phyloP scores from a whole-genome alignment of 2,888 invertebrate genomes.

The Cheilosia impressa region DNA sequence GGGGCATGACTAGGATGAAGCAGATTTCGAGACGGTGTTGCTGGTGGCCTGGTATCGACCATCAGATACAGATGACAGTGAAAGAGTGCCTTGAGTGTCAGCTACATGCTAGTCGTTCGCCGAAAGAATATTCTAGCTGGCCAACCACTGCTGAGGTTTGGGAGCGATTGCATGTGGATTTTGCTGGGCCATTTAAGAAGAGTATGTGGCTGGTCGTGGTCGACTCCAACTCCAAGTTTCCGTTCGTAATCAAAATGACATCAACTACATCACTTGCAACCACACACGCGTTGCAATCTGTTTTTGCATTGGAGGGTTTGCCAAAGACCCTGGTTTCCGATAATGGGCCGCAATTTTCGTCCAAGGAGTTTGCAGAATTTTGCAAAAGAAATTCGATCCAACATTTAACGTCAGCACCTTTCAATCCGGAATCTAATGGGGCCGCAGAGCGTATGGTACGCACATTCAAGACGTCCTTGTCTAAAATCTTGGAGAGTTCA shows the following conservation, averaged over 20 bases:
- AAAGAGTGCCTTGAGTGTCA: not conserved
- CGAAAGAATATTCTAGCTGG: conserved; percentile 29
- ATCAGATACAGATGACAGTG: conserved; percentile 14
- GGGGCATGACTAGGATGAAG: conserved; percentile 24
- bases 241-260: too few relatives aligned
- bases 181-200: conserved; percentile 34
- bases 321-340: not conserved
- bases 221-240: too few relatives aligned
- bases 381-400: not conserved
- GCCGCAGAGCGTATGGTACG: too few relatives aligned
- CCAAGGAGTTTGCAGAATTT: conserved; percentile 21
- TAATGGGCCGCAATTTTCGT: conserved; percentile 11
- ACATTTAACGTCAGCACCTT: too few relatives aligned
- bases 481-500: not conserved
- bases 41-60: too few relatives aligned
- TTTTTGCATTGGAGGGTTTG: too few relatives aligned
- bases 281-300: too few relatives aligned
- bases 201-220: not conserved
- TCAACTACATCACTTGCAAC: too few relatives aligned
- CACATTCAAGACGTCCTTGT: not conserved
- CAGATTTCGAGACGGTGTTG: not conserved
- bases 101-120: not conserved
- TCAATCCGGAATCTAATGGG: too few relatives aligned
- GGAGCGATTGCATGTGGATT: conserved; percentile 31
- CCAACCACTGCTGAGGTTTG: conserved; percentile 26